Percentiles rank a stretch among this genome's conserved stretches.
phyloP scores from a whole-genome alignment of 2,113 vertebrate genomes.

The Cisticola juncidis region DNA sequence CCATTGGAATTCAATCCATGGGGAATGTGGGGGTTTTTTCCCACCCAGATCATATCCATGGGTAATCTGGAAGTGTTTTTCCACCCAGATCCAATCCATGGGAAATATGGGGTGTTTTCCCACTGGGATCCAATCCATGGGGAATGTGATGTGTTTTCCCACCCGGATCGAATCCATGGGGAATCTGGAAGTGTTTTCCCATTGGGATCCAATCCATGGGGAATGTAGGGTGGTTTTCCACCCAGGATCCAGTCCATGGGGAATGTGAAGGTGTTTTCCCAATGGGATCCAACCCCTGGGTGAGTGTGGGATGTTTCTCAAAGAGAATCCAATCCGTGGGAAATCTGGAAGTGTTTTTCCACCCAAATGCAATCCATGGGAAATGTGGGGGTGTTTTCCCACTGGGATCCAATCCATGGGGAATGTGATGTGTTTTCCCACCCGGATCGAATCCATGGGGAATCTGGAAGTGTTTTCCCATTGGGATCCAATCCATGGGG shows the following conservation, averaged over 20 bases:
- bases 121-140: accelerated
- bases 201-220: accelerated
- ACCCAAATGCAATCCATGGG: too few species aligned
- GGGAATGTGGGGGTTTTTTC: background rate
- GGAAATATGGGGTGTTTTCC: background rate
- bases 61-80: background rate
- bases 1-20: background rate
- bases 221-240: background rate
- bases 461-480: too few species aligned
- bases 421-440: too few species aligned
- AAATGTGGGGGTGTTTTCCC: background rate
- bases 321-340: too few species aligned
- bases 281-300: too few species aligned
- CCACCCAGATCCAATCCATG: background rate
- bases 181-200: background rate
- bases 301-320: too few species aligned
- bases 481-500: too few species aligned
- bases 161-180: too few species aligned
- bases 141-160: background rate
- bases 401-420: too few species aligned
- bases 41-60: accelerated
- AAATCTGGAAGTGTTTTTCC: too few species aligned
- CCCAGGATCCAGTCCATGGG: background rate
- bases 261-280: background rate
- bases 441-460: too few species aligned